Base-by-base conservation (phyloP, 2,888 invertebrate genomes). In the Aleiodes alternator region DNA sequence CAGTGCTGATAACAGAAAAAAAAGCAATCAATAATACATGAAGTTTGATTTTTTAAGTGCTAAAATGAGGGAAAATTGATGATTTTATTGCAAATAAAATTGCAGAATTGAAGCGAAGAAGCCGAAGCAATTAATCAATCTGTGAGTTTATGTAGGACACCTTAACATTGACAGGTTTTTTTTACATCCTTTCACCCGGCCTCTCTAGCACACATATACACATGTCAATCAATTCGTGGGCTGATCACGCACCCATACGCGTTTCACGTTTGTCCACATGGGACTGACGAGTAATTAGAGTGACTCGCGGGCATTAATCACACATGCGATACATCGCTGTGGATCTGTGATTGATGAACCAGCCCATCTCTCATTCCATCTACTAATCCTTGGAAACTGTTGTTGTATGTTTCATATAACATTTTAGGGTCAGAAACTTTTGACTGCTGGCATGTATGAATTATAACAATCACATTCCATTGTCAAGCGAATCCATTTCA, bases 261-360 rank as follows among this genome's bases (percentile, higher is more conserved):
- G 51, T 53, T 34, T 43, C 43, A 43, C 43, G 11, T 43, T 43
- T 43, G 43, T 43, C 43, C 43, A 38, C 38, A 57, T 48, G 31
- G 50, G 50, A 57, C 43, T 55, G 29, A 71, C 61, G 34, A 71
- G 71, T 71, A 71, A 71, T 71, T 71, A 71, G 34, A 71, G 61
- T 71, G 59, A 59, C 51, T 61, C 50, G 59, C 59, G 31, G 31
- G 16, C 51, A 71, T 71, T 61, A 71, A 71, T 71, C 71, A 71
- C 59, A 59, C 34, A 71, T 71, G 51, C 34, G 71, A 71, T 71
- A 71, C 48, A 71, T 50, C 14, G 12, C 29, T 50, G 50, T 8
- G 48, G 61, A 29, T 66, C 50, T 50, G 23, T 23, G 1, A 50
- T 23, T 43, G 48, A 29, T 29, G 14, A 59, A 23, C 23, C n/a